Evolutionary conservation across 2,888 invertebrate species (phyloP), one percentile per base, ranked within the genome.

Genomic region (Pristionchus maxplancki): DNA sequence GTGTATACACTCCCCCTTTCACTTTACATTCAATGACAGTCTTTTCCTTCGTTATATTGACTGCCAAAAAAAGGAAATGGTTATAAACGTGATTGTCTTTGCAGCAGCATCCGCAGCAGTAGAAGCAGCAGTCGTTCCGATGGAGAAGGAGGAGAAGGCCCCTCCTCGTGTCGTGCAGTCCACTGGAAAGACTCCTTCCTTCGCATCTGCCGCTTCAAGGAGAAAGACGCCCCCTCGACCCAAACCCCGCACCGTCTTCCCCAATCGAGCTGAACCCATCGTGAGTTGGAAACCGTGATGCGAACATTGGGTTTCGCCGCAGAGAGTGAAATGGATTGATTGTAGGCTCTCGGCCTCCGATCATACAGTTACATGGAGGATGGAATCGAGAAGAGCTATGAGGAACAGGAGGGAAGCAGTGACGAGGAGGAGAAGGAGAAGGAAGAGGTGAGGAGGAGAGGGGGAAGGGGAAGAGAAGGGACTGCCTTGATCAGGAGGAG

Each of bases 321-420:
- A 9, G 44, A 44, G 6, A 44, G 44, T 44, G 11, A 31, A 50
- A 81, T 81, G 8, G 81, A 81, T 50, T 50, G n/a, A 31, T 78
- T 48, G 20, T 44, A 78, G 78, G 24, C 78, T 6, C 44, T 78
- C 13, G 78, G 78, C n/a, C 44, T 78, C 20, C 24, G 28, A 44
- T 78, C 78, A 48, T 78, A 44, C 78, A 31, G 53, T 28, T 85
- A 64, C 44, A 62, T 62, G 62, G 85, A 85, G 31, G 85, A 85
- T 34, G 85, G 85, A 31, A 64, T 85, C 28, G 85, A 85, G 48
- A 62, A 50, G 62, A 85, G 85, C 44, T 85, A 31, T 28, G 85
- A 85, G 64, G 85, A 85, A 28, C 44, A 83, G 53, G 24, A 50
- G 34, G n/a, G 44, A 1, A 53, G 44, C 34, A n/a, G n/a, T 20